Evolutionary conservation across 1,140 invertebrate genomes (phyloP).

Genomic region (Drosophila triauraria): DNA sequence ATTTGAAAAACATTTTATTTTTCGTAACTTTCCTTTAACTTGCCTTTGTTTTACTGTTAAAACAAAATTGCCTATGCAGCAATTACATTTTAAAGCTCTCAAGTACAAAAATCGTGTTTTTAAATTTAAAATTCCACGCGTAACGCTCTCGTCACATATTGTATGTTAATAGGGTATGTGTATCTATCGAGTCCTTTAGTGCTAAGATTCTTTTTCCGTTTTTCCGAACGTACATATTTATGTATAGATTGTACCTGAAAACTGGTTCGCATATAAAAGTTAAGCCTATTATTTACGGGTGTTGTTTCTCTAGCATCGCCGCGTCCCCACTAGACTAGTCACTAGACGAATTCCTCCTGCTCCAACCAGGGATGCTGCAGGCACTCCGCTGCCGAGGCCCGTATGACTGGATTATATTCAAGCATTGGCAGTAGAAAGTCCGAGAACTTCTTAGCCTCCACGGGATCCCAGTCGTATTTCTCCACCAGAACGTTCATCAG

Average conservation of each 20-base stretch:
- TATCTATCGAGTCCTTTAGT: conserved; percentile 32
- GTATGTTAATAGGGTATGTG: conserved; percentile 20
- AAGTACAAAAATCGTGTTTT: conserved; percentile 73
- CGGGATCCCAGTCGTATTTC: conserved; percentile 96
- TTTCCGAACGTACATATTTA: conserved; percentile 21
- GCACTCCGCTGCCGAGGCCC: conserved; percentile 97
- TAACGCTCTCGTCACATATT: conserved; percentile 23
- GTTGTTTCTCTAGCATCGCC: conserved; percentile 5
- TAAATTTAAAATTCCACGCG: conserved; percentile 67
- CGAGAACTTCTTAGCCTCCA: conserved; percentile 95
- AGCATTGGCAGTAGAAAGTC: conserved; percentile 98
- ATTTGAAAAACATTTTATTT: conserved; percentile 46
- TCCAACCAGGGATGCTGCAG: conserved; percentile 96
- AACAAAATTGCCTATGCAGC: conserved; percentile 49
- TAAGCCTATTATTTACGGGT: conserved; percentile 38
- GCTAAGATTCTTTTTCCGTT: conserved; percentile 22
- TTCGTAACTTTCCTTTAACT: conserved; percentile 18
- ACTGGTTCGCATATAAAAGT: conserved; percentile 60
- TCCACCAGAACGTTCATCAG: conserved; percentile 96
- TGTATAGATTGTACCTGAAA: conserved; percentile 28
- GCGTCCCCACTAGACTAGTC: not conserved
- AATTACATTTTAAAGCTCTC: conserved; percentile 73
- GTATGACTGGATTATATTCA: conserved; percentile 95
- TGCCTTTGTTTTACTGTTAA: conserved; percentile 34
- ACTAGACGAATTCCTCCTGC: conserved; percentile 87